phyloP scores from a whole-genome alignment of 1,140 invertebrate species.

The Monochamus saltuarius region DNA sequence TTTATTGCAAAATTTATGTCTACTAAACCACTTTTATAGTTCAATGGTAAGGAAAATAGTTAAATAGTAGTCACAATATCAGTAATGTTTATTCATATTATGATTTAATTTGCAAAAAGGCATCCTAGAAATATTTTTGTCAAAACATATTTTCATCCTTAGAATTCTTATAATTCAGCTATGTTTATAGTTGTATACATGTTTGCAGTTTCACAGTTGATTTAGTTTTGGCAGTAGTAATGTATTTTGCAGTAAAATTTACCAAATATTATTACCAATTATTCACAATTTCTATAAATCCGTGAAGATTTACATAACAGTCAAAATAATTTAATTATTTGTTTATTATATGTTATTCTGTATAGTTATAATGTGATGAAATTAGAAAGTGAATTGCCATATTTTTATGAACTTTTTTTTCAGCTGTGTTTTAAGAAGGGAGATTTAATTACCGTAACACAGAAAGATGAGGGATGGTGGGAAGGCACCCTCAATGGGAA shows the following conservation, averaged over 20 bases:
- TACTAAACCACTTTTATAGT: too few relatives aligned
- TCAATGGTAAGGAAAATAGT: not conserved
- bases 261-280: constrained; percentile 1
- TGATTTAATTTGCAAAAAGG: too few relatives aligned
- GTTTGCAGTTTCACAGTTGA: not conserved
- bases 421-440: constrained; percentile 94
- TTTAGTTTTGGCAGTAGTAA: not conserved
- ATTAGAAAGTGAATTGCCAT: too few relatives aligned
- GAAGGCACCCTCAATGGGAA: constrained; percentile 92
- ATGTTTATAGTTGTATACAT: not conserved
- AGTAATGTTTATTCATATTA: too few relatives aligned
- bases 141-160: too few relatives aligned
- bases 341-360: too few relatives aligned
- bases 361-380: too few relatives aligned
- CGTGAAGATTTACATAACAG: not conserved
- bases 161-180: not conserved
- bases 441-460: constrained; percentile 93
- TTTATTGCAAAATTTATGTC: too few relatives aligned
- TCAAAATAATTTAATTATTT: too few relatives aligned
- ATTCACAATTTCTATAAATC: too few relatives aligned
- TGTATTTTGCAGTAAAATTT: not conserved
- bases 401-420: constrained; percentile 35
- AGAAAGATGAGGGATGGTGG: constrained; percentile 95
- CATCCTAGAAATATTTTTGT: too few relatives aligned
- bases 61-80: not conserved